These are phyloP conservation scores for Rhabdornis inornatus DNA, from an alignment of 2,113 vertebrate species.

Conservation along the genomic window DNA sequence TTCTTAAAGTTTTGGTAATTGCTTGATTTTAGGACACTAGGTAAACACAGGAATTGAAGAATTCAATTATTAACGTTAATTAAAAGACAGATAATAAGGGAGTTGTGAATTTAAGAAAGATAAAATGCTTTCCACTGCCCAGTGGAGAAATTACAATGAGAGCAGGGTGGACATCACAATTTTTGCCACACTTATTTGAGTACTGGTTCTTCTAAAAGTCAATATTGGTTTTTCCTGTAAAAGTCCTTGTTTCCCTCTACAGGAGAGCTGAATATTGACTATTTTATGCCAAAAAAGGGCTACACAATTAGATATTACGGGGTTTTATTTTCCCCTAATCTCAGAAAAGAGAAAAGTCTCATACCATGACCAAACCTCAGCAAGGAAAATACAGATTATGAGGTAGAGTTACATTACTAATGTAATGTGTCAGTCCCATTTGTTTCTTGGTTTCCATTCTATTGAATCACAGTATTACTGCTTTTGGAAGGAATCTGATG, in stretches of 20 bases:
- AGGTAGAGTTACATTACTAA: constrained; percentile 10
- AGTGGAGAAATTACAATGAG: neutral
- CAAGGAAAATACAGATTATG: neutral
- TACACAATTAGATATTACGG: neutral
- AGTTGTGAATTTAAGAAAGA: neutral
- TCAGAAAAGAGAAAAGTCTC: neutral
- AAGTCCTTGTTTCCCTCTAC: neutral
- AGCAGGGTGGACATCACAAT: neutral
- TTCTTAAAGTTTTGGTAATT: neutral
- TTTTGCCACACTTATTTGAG: neutral
- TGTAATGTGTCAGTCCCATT: neutral
- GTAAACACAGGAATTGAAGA: neutral
- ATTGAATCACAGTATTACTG: constrained; percentile 48
- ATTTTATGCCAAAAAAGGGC: neutral
- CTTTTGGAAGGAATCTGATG: constrained; percentile 62
- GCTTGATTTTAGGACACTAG: neutral
- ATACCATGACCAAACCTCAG: neutral
- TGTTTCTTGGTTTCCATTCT: constrained; percentile 51
- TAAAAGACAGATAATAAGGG: neutral
- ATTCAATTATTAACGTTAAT: neutral
- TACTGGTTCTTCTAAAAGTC: neutral
- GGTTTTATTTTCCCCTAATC: neutral
- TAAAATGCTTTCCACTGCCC: neutral
- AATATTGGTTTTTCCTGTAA: neutral
- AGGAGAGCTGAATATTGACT: neutral